A percentile compares a stretch with the other conserved stretches of the same genome.
Conservation (phyloP, 92 coral and sea anemone genomes). For the Isaurus tuberculatus region DNA sequence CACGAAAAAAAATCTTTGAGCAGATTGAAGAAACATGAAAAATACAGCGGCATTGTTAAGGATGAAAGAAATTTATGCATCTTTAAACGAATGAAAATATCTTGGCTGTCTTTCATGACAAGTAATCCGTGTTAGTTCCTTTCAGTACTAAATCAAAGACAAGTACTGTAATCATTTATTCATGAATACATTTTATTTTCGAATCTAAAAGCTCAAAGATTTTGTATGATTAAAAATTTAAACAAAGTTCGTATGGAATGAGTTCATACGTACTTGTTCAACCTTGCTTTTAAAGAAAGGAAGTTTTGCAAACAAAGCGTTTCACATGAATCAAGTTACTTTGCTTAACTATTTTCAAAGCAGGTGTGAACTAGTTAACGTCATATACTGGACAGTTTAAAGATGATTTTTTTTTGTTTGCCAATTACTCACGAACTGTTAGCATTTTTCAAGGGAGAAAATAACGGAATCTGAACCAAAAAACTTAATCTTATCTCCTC, state of each 20-base stretch:
- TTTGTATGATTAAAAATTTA: not conserved
- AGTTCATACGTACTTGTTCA: not conserved
- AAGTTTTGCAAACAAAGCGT: constrained; percentile 17
- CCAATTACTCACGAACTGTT: constrained; percentile 34
- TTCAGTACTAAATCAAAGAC: not conserved
- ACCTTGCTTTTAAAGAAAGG: not conserved
- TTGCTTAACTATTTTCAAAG: not conserved
- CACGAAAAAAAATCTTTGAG: constrained; percentile 15
- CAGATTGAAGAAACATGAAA: not conserved
- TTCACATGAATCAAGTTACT: not conserved
- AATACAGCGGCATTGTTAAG: not conserved
- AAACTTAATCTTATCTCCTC: constrained; percentile 9
- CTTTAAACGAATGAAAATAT: constrained; percentile 4
- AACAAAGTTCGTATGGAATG: not conserved
- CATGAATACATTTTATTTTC: constrained; percentile 3
- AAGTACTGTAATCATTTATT: constrained; percentile 8
- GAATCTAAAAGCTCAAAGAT: not conserved
- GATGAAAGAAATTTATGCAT: not conserved
- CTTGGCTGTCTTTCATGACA: not conserved
- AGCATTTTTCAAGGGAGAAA: constrained; percentile 3
- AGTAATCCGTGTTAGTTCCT: constrained; percentile 10
- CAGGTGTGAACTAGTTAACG: constrained; percentile 35
- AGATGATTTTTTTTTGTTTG: constrained; percentile 26
- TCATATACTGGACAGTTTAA: constrained; percentile 19
- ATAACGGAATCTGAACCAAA: not conserved